Conservation (phyloP, 1,140 invertebrate genomes). For the Drosophila pseudoananassae region DNA sequence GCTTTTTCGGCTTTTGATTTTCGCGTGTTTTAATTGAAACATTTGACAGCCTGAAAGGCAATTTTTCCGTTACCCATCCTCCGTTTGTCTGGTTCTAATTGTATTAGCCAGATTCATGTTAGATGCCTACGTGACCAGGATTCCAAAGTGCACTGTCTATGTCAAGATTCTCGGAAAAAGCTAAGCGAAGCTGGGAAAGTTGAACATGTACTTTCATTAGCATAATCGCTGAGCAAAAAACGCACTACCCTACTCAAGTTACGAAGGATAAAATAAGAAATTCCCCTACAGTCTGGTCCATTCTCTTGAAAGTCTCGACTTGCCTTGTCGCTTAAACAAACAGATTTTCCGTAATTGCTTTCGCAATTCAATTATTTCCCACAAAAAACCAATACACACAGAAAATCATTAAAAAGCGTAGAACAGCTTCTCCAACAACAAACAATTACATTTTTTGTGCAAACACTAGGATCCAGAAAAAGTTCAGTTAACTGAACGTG, state of each 20-base stretch:
- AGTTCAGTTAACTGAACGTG: constrained; percentile 26
- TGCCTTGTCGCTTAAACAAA: constrained; percentile 62
- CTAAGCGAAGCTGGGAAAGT: constrained; percentile 8
- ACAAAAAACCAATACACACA: constrained; percentile 7
- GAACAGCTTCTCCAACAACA: constrained; percentile 41
- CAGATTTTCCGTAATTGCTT: constrained; percentile 76
- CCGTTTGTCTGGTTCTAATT: constrained; percentile 54
- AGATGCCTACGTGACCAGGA: constrained; percentile 53
- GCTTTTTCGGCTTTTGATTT: constrained; percentile 22
- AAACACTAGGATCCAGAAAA: constrained; percentile 35
- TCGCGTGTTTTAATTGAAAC: constrained; percentile 69
- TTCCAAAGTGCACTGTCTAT: constrained; percentile 21
- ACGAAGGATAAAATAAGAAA: not conserved
- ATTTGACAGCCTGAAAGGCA: constrained; percentile 42
- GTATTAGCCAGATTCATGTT: constrained; percentile 62
- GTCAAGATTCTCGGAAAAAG: not conserved
- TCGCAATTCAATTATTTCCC: constrained; percentile 71
- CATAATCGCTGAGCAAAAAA: constrained; percentile 63
- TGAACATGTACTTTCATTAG: constrained; percentile 65
- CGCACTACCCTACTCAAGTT: constrained; percentile 5
- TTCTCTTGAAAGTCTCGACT: constrained; percentile 24
- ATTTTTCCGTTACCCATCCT: not conserved
- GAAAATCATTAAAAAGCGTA: constrained; percentile 13
- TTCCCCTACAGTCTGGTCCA: constrained; percentile 7
- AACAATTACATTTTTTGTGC: constrained; percentile 61